Evolutionary conservation across 2,113 vertebrate species (phyloP), one percentile per base, ranked within the genome.

Genomic region (Micromys minutus): DNA sequence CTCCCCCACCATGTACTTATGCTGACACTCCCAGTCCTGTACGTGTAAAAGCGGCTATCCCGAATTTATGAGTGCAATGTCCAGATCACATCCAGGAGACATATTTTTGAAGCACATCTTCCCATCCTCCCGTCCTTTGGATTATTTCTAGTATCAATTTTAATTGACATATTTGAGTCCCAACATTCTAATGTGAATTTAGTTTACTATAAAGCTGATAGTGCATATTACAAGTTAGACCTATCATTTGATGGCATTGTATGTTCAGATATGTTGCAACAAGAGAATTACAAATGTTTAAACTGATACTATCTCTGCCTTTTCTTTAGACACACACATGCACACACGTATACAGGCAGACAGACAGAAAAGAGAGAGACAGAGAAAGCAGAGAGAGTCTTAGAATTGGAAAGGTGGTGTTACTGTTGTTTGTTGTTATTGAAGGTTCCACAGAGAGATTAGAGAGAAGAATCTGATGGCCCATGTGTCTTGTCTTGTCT

Each of bases 121-220:
- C 24, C 57, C 13, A 61, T 31, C n/a, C n/a, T 42, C 39, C 57
- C 42, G 24, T 24, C 57, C 57, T 45, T 7, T 92, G n/a, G 19
- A 91, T 98, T 97, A 96, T 75, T 96, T 98, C 83, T 97, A 97
- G 88, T 59, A 42, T 89, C 74, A 77, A 75, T 96, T 96, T 98
- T 92, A 86, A 95, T 42, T 59, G 39, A 42, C 15, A 95, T 74
- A 83, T 50, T 86, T 97, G 77, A 81, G 47, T 97, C 92, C 93
- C 83, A 92, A 4, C 95, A 96, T 93, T 96, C 94, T 96, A 77
- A 79, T 91, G 52, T 97, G 95, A 97, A 96, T 93, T 88, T 87
- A 61, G 69, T 95, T 92, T 97, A 95, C 97, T 96, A 94, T 92
- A 94, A 96, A 86, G 84, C 29, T 65, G n/a, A 52, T 4, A 88